Conservation (phyloP, 92 coral and sea anemone genomes). For the Muricea muricata region DNA sequence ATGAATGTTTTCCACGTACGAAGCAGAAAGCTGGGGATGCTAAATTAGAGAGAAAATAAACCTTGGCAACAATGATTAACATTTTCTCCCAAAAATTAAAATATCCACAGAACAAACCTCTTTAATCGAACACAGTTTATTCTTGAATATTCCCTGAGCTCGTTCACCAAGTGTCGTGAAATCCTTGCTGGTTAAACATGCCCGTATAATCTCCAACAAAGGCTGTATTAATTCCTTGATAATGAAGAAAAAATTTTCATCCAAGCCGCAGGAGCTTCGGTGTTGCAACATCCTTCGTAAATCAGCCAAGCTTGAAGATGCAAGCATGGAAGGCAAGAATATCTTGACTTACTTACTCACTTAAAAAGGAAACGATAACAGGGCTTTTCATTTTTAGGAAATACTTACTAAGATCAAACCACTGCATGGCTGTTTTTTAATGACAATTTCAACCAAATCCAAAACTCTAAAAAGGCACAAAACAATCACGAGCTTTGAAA, state of each 20-base stretch:
- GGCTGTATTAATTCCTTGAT: conserved; percentile 85
- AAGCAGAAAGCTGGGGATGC: conserved; percentile 69
- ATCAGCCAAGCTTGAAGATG: no score
- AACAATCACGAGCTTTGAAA: no score
- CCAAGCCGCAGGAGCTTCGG: no score
- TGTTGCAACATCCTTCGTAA: no score
- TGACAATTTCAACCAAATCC: conserved; percentile 84
- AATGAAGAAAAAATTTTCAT: no score
- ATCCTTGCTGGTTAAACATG: conserved; percentile 75
- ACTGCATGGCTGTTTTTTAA: conserved; percentile 51
- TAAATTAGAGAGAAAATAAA: conserved; percentile 48
- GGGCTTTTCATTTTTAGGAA: not conserved
- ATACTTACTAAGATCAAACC: not conserved
- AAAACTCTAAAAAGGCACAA: conserved; percentile 75
- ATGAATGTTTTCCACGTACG: conserved; percentile 72
- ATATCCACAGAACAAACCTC: conserved; percentile 66
- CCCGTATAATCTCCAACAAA: conserved; percentile 75
- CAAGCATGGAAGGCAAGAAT: no score
- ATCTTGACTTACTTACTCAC: no score
- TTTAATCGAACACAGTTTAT: conserved; percentile 77
- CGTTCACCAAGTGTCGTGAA: conserved; percentile 82
- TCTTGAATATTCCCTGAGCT: conserved; percentile 84
- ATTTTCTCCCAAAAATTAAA: no score
- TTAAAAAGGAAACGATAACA: no score
- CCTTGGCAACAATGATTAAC: no score